These are phyloP conservation scores for honey bee (Apis mellifera) DNA, from an alignment of 1,140 invertebrate species.

Conservation along the genomic window DNA sequence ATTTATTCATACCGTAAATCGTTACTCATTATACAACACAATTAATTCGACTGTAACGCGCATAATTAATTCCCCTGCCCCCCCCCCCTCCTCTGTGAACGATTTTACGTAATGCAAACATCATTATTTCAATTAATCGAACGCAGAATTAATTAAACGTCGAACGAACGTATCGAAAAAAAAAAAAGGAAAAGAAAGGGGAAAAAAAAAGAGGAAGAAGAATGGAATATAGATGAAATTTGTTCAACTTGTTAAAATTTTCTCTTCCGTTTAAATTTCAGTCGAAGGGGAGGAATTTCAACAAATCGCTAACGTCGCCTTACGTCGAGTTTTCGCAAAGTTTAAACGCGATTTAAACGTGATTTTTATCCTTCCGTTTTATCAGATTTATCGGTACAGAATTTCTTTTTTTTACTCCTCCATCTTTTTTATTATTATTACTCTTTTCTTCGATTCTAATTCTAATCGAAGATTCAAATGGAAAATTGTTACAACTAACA, in stretches of 20 bases:
- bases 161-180: neutral
- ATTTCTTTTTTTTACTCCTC: neutral
- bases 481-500: too few relatives aligned
- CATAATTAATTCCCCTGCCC: conserved; percentile 8
- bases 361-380: neutral
- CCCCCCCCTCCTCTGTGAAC: neutral
- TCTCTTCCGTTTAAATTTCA: neutral
- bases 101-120: conserved; percentile 15
- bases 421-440: too few relatives aligned
- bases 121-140: conserved; percentile 18
- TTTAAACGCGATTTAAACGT: neutral
- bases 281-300: neutral
- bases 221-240: neutral
- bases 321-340: neutral
- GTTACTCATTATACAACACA: conserved; percentile 11
- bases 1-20: conserved; percentile 29
- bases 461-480: too few relatives aligned
- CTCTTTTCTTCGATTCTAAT: too few relatives aligned
- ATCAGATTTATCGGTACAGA: neutral
- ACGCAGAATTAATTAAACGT: conserved; percentile 20
- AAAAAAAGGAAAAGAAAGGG: too few relatives aligned
- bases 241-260: neutral
- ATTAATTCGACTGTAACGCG: conserved; percentile 8
- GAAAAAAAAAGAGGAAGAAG: neutral
- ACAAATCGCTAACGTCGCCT: neutral